These are phyloP conservation scores for Emydoidea blandingii DNA, from an alignment of 2,797 vertebrate genomes.

Conservation along the genomic window DNA sequence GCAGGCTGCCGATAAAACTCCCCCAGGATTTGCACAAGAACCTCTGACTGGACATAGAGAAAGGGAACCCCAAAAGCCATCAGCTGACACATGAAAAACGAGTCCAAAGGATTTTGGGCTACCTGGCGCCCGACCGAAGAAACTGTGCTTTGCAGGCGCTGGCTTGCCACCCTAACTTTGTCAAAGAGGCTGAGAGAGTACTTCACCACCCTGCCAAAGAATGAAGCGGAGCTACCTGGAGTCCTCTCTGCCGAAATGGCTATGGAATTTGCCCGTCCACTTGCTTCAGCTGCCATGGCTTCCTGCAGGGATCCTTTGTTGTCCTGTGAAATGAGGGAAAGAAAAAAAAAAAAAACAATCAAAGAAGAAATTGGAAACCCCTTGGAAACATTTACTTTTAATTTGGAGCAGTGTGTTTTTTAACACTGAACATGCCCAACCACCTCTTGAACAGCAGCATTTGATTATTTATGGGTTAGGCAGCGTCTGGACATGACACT, in stretches of 20 bases:
- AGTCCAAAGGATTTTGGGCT: conserved; percentile 91
- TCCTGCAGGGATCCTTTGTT: conserved; percentile 81
- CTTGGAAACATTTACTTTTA: too few relatives aligned
- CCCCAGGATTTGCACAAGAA: conserved; percentile 83
- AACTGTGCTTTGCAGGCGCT: conserved; percentile 82
- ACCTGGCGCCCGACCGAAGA: conserved; percentile 91
- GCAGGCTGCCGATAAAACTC: conserved; percentile 80
- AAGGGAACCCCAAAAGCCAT: conserved; percentile 85
- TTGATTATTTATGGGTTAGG: fast-evolving
- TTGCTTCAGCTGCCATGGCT: conserved; percentile 82
- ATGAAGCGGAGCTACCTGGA: conserved; percentile 95
- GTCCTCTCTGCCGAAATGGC: conserved; percentile 86
- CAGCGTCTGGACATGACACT: background rate
- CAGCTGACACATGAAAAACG: conserved; percentile 91
- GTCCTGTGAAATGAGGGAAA: conserved; percentile 80
- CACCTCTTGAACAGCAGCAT: background rate
- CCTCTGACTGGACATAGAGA: conserved; percentile 86
- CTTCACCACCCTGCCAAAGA: conserved; percentile 85
- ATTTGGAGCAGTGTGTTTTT: fast-evolving
- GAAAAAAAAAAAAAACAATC: background rate
- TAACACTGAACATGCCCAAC: fast-evolving
- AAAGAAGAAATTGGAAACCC: background rate
- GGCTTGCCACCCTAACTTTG: conserved; percentile 84
- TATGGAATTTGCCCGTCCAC: conserved; percentile 76
- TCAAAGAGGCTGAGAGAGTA: conserved; percentile 83